Base-by-base conservation (phyloP, 2,888 invertebrate species). In the Cylindroiulus punctatus region DNA sequence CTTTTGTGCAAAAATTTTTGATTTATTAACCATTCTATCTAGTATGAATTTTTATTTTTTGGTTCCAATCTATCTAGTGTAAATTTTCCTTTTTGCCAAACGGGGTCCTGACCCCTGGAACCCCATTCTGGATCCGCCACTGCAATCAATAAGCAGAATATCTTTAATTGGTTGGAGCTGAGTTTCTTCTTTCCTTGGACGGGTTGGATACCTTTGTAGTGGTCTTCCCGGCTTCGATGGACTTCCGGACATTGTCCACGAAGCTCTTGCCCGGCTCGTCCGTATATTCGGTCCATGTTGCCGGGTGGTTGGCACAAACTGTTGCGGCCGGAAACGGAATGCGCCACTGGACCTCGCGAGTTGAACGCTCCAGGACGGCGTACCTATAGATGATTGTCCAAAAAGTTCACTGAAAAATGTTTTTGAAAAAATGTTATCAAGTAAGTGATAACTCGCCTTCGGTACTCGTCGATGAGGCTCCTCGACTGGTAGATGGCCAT, bases 401-500 rank as follows among this genome's bases (percentile, higher is more conserved):
- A n/a, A n/a, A n/a, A n/a, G n/a, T n/a, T n/a, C n/a, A n/a, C n/a
- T n/a, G n/a, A n/a, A n/a, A n/a, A n/a, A n/a, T n/a, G n/a, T n/a
- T n/a, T n/a, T n/a, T n/a, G n/a, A n/a, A n/a, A 65, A 65, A 65
- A 26, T n/a, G 65, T 22, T 7, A 26, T 65, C 5, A 4, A 65
- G 10, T 65, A 65, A 65, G 10, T 26, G 3, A 3, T 3, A 3
- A 82, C 82, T 32, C n/a, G 19, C 86, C 44, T 86, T 42, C 30
- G 0, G 83, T 83, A 86, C 30, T 86, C 86, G 12, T 22, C 47
- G 52, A 86, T 86, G 10, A 86, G 57, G 52, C 81, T 86, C 52
- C 84, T 76, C 19, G 86, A 86, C 30, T 86, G 86, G 26, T 86
- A 86, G 19, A 86, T 86, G 44, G 86, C 86, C 86, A 86, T 86